phyloP scores from a whole-genome alignment of 2,888 invertebrate genomes.

The Drosophila eohydei region DNA sequence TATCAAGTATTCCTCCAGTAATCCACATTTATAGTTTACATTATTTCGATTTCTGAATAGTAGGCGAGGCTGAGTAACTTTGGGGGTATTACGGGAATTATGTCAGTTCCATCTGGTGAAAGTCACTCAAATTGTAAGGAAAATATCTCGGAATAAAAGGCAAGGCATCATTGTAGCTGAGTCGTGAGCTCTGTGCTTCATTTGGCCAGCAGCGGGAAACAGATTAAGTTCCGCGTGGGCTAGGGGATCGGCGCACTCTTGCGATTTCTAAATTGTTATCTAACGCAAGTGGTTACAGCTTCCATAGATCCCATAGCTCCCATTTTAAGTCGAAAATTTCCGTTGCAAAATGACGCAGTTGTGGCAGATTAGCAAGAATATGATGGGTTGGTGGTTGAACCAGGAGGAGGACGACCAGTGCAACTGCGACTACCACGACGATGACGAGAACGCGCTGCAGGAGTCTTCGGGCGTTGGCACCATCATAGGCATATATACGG shows the following conservation, averaged over 20 bases:
- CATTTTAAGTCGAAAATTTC: not conserved
- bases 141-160: constrained; percentile 19
- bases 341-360: constrained; percentile 24
- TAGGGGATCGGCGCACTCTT: not conserved
- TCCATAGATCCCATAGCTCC: not conserved
- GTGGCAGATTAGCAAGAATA: constrained; percentile 22
- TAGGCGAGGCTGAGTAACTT: constrained; percentile 4
- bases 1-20: too few species aligned
- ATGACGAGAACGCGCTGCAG: constrained; percentile 10
- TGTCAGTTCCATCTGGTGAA: constrained; percentile 4
- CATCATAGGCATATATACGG: constrained; percentile 25
- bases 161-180: constrained; percentile 10
- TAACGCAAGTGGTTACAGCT: not conserved
- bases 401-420: constrained; percentile 8
- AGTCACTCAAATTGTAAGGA: constrained; percentile 21
- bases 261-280: not conserved
- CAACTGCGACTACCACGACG: constrained; percentile 2
- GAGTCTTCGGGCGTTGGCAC: constrained; percentile 48
- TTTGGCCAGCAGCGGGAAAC: not conserved
- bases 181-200: constrained; percentile 9
- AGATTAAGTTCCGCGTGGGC: not conserved
- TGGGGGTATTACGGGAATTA: not conserved
- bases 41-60: not conserved
- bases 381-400: constrained; percentile 7
- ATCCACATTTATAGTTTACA: too few species aligned